These are phyloP conservation scores for Podarcis raffonei DNA, from an alignment of 2,113 vertebrate genomes.

Conservation along the genomic window DNA sequence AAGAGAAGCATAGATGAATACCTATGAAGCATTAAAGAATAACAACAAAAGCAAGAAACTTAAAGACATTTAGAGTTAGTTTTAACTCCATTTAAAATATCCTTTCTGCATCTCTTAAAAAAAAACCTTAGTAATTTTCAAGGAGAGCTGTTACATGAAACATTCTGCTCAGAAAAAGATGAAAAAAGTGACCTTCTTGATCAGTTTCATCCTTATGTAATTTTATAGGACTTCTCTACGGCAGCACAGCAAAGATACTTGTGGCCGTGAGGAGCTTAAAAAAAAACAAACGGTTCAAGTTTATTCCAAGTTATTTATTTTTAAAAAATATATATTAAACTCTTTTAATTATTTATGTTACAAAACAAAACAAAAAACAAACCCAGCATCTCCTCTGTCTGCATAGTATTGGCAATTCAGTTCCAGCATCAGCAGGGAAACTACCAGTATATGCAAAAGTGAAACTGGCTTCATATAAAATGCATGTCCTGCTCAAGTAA, in stretches of 20 bases:
- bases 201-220: slow-evolving; percentile 48
- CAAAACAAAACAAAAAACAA: slow-evolving; percentile 26
- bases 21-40: slow-evolving; percentile 66
- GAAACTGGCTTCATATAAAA: slow-evolving; percentile 43
- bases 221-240: slow-evolving; percentile 37
- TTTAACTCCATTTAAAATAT: slow-evolving; percentile 56
- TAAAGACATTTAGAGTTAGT: slow-evolving; percentile 61
- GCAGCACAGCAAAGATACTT: slow-evolving; percentile 23
- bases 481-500: slow-evolving; percentile 39
- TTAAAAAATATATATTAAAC: slow-evolving; percentile 6
- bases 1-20: slow-evolving; percentile 68
- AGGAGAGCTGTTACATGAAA: slow-evolving; percentile 48
- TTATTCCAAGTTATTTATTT: slow-evolving; percentile 33
- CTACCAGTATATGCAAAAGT: slow-evolving; percentile 27
- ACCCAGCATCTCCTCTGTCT: slow-evolving; percentile 12
- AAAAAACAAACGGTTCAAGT: slow-evolving; percentile 38
- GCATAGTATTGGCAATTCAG: slow-evolving; percentile 2
- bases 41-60: slow-evolving; percentile 62
- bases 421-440: slow-evolving; percentile 28
- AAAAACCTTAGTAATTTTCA: slow-evolving; percentile 37
- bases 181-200: slow-evolving; percentile 37
- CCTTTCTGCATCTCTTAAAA: slow-evolving; percentile 40
- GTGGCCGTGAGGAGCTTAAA: slow-evolving; percentile 21
- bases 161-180: slow-evolving; percentile 56
- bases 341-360: neutral